Evolutionary conservation across 2,113 vertebrate genomes (phyloP).

Genomic region (Edolisoma coerulescens): DNA sequence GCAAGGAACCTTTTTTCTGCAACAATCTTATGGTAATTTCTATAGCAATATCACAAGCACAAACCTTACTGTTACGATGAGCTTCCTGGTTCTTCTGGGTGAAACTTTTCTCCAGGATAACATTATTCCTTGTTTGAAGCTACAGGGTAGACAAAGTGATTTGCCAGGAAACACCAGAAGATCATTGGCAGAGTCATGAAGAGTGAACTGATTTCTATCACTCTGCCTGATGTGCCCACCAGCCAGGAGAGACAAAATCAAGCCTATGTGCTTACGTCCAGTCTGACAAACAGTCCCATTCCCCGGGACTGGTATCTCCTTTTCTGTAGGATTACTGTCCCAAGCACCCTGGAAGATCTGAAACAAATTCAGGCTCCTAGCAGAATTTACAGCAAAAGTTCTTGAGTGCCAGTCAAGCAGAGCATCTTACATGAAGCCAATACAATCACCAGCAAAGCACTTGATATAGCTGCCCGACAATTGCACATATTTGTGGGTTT

Average conservation of each 20-base stretch:
- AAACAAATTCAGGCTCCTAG: neutral
- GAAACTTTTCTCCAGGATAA: neutral
- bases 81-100: neutral
- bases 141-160: neutral
- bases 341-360: neutral
- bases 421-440: neutral
- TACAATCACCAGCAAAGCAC: neutral
- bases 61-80: neutral
- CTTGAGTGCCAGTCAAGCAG: neutral
- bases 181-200: neutral
- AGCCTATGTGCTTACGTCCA: neutral
- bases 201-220: neutral
- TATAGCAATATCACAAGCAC: neutral
- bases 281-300: neutral
- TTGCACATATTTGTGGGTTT: slow-evolving; percentile 22
- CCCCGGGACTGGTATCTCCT: neutral
- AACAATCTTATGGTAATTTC: neutral
- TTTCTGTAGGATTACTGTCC: neutral
- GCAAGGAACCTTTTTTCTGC: neutral
- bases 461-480: neutral
- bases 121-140: neutral
- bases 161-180: neutral
- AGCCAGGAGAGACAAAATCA: neutral
- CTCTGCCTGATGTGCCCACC: neutral
- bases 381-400: neutral